Conservation (phyloP, 2,113 vertebrate species). For the Orientallactaga bullata region DNA sequence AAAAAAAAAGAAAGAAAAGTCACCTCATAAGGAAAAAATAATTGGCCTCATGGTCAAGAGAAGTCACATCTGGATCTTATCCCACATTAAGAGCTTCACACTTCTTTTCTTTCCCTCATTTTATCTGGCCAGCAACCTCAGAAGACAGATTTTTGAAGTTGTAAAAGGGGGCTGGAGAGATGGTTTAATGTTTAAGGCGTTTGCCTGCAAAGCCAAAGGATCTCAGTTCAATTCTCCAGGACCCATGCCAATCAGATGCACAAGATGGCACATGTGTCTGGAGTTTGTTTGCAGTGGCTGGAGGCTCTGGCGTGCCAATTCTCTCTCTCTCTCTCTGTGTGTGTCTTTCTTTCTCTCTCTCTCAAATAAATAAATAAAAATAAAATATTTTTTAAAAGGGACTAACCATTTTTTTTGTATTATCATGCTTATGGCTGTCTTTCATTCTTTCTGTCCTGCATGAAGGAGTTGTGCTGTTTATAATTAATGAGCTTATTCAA, state of each 20-base stretch:
- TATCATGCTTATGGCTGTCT: slow-evolving; percentile 29
- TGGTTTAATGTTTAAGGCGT: too few species aligned
- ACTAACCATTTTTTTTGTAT: slow-evolving; percentile 40
- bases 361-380: too few species aligned
- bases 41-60: slow-evolving; percentile 47
- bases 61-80: slow-evolving; percentile 63
- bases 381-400: too few species aligned
- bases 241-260: too few species aligned
- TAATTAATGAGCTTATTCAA: slow-evolving; percentile 63
- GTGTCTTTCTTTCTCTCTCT: too few species aligned
- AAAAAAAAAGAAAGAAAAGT: slow-evolving; percentile 79
- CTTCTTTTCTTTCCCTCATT: slow-evolving; percentile 52
- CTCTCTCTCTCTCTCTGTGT: too few species aligned
- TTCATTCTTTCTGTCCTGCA: slow-evolving; percentile 52
- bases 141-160: slow-evolving; percentile 63
- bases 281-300: too few species aligned
- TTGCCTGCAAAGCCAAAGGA: too few species aligned
- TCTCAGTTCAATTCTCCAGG: too few species aligned
- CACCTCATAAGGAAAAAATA: slow-evolving; percentile 41
- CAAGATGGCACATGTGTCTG: too few species aligned
- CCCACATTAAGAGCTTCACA: slow-evolving; percentile 53
- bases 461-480: slow-evolving; percentile 40
- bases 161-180: too few species aligned
- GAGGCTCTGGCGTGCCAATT: too few species aligned
- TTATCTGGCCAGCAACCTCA: slow-evolving; percentile 51